phyloP scores from a whole-genome alignment of 2,888 invertebrate genomes.

The Macrophya alboannulata region DNA sequence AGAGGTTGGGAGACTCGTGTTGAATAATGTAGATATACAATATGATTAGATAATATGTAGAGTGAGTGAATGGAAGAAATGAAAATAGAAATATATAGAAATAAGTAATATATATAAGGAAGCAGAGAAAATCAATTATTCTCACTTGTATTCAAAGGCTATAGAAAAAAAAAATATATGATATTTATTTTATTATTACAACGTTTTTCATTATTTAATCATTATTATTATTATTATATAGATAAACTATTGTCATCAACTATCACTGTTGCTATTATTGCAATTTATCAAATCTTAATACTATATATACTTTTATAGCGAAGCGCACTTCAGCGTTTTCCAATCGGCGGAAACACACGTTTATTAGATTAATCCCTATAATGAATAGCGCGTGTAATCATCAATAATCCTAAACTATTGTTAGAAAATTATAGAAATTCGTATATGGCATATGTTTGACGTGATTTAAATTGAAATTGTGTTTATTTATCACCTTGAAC shows the following conservation, averaged over 20 bases:
- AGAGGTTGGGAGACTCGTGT: constrained; percentile 15
- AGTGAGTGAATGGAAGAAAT: not conserved
- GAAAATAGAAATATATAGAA: not conserved
- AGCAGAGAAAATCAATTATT: not conserved
- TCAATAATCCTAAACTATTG: constrained; percentile 36
- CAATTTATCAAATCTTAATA: constrained; percentile 46
- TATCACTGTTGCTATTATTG: constrained; percentile 57
- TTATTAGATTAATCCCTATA: constrained; percentile 27
- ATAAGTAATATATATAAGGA: constrained; percentile 3
- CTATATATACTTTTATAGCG: constrained; percentile 2
- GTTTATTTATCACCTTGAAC: not conserved
- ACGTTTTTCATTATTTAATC: constrained; percentile 26
- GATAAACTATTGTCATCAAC: constrained; percentile 56
- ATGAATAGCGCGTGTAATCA: constrained; percentile 46
- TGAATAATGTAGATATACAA: constrained; percentile 24
- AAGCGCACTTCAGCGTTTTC: constrained; percentile 41
- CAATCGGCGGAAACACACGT: constrained; percentile 38
- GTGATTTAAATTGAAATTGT: constrained; percentile 6
- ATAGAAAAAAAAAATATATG: constrained; percentile 38
- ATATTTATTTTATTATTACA: constrained; percentile 56
- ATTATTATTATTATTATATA: constrained; percentile 19
- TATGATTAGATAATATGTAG: not conserved
- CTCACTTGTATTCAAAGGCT: not conserved
- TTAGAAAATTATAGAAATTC: constrained; percentile 42
- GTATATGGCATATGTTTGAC: constrained; percentile 47